Base-by-base conservation (phyloP, 1,140 invertebrate genomes). In the Drosophila pachea region DNA sequence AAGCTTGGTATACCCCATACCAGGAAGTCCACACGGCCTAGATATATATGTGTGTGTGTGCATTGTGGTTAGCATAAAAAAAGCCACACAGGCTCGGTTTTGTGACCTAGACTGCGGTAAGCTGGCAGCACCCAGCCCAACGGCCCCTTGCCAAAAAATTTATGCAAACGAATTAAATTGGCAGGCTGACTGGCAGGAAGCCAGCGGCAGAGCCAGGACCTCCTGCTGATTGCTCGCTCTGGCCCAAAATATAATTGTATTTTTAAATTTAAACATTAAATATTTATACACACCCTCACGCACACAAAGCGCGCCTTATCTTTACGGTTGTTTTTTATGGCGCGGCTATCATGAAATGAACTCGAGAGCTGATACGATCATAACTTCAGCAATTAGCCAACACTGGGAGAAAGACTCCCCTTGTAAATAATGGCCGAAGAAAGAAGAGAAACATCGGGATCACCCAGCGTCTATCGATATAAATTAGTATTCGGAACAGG, bases 161-260 rank as follows among this genome's bases (percentile, higher is more conserved):
- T 82, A 82, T 82, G 78, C 78, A 82, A 82, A 82, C 78, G 78
- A 83, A 83, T 83, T 83, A 78, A 82, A 82, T 82, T 83, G 78
- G 78, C 78, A 82, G 42, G 14, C 58, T 33, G 42, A 33, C 76
- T 72, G 78, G 74, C 78, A 63, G 70, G 61, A 69, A 66, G 63
- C 72, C 73, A 77, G 62, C 31, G 45, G 16, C 31, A 29, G 7
- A 53, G 40, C 16, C 53, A 66, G 49, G 55, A 71, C 65, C 61
- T 56, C 76, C 64, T 77, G 76, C 76, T 78, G 76, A 78, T 74
- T 74, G 66, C 53, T 52, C 54, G 38, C 54, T 61, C 43, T 29
- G 58, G 54, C 59, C 22, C 22, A 58, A 36, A 64, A 70, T 66
- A 70, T 73, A 73, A 73, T 73, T 73, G 70, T 65, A 65, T 82